A percentile compares a stretch with the other conserved stretches of the same genome.
phyloP scores from a whole-genome alignment of 2,113 vertebrate genomes.

The western clawed frog (Xenopus tropicalis) region DNA sequence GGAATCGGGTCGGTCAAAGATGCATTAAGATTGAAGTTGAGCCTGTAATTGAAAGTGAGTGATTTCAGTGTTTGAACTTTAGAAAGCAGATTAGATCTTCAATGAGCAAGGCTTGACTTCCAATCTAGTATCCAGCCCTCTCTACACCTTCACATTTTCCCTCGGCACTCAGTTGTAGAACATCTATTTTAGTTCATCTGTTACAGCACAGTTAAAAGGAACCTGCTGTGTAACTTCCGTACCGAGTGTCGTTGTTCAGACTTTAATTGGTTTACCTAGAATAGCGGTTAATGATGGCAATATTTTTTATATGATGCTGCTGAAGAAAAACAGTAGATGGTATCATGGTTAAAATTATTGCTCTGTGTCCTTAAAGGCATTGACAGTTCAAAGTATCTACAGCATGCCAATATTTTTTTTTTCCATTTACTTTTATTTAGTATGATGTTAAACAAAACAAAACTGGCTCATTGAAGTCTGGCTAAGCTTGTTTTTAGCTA shows the following conservation, averaged over 20 bases:
- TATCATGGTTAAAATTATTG: slow-evolving; percentile 30
- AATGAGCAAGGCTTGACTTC: slow-evolving; percentile 42
- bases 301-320: slow-evolving; percentile 34
- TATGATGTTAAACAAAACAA: too few species aligned
- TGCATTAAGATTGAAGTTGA: slow-evolving; percentile 53
- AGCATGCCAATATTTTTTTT: too few species aligned
- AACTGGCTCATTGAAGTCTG: too few species aligned
- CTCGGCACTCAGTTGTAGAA: slow-evolving; percentile 34
- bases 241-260: slow-evolving; percentile 45
- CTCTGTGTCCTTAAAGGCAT: too few species aligned
- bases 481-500: background rate
- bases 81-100: slow-evolving; percentile 47
- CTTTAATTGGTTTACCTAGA: slow-evolving; percentile 54
- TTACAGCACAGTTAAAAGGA: slow-evolving; percentile 48
- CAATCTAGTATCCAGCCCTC: slow-evolving; percentile 12
- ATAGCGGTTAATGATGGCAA: slow-evolving; percentile 43
- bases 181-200: slow-evolving; percentile 37
- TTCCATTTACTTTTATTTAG: too few species aligned
- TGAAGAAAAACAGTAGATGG: slow-evolving; percentile 39
- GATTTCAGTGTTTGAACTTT: slow-evolving; percentile 50
- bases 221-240: slow-evolving; percentile 48
- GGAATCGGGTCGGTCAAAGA: slow-evolving; percentile 55
- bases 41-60: slow-evolving; percentile 54
- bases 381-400: too few species aligned
- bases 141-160: background rate